Conservation (phyloP, 2,888 invertebrate genomes). For the Ctenicera cuprea region DNA sequence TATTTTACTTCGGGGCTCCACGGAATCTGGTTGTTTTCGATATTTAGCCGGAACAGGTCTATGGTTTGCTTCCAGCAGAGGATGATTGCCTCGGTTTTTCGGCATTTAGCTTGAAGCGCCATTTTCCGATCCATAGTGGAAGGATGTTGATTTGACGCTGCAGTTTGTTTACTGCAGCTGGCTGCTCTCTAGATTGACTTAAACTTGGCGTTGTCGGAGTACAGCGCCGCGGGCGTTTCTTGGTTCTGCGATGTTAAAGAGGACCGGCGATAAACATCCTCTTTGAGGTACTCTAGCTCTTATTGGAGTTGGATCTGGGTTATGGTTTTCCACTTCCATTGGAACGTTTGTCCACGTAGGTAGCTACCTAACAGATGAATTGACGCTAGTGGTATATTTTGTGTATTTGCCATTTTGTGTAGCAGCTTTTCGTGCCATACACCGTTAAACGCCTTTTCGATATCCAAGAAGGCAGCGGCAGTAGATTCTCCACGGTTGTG, state of each 20-base stretch:
- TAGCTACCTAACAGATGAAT: not conserved
- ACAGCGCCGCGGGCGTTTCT: too few species aligned
- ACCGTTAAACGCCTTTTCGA: slow-evolving; percentile 64
- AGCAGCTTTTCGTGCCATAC: slow-evolving; percentile 64
- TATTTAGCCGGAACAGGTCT: too few species aligned
- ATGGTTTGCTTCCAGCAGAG: not conserved
- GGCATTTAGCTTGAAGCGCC: not conserved
- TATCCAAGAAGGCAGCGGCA: slow-evolving; percentile 62
- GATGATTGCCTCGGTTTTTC: not conserved
- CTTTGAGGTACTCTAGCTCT: not conserved
- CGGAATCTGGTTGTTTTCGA: not conserved
- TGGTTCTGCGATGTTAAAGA: not conserved
- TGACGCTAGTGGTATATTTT: not conserved
- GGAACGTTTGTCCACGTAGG: not conserved
- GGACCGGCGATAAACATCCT: not conserved
- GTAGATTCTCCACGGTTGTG: slow-evolving; percentile 58
- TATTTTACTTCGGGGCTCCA: not conserved
- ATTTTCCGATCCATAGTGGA: not conserved
- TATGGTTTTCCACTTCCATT: not conserved
- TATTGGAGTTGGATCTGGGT: not conserved
- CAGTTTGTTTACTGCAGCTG: not conserved
- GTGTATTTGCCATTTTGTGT: not conserved
- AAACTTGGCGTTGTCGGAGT: too few species aligned
- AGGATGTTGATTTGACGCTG: not conserved
- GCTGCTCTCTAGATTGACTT: not conserved